Evolutionary conservation across 2,113 vertebrate genomes (phyloP), one percentile per base, ranked within the genome.

Genomic region (Chitala chitala): DNA sequence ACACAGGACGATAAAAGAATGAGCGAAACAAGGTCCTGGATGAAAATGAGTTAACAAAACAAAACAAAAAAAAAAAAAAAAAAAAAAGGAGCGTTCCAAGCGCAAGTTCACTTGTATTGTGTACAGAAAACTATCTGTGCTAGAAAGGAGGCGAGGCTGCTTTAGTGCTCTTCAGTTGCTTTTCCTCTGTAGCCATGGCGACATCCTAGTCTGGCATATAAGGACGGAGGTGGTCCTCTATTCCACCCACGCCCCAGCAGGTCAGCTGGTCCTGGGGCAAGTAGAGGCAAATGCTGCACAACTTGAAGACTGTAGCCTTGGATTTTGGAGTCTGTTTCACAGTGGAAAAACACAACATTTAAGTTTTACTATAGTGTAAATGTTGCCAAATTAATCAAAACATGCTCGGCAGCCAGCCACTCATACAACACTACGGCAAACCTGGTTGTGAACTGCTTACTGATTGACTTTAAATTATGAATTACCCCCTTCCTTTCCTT

Each of bases 251-350:
- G 77, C 94, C 94, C 96, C 97, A 99, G 87, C 96, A 94, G 88
- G 97, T 99, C 89, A 99, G 94, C 93, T 99, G 97, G 83, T 98
- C 96, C 92, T 99, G 97, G 78, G 96, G 97, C 90, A 99, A 91
- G 92, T 98, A 98, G 84, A 99, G 92, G 92, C 97, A 99, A 86
- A 99, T 93, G 93, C 97, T 98, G 94, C 96, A 99, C 93, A 99
- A 93, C 94, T 99, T 99, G 94, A 98, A 96, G 90, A 98, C 94
- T 86, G 95, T 98, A 87, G 96, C 94, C 96, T 98, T 98, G 89
- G 94, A 95, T 94, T 98, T 98, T 90, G 94, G 94, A 95, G 96
- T 98, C 96, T 98, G 85, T 42, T 82, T 71, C 20, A 53, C 50
- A 50, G 12, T 15, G 64, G 12, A 63, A 38, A n/a, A 55, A 22